These are phyloP conservation scores for Pipistrellus pygmaeus DNA, from an alignment of 2,797 vertebrate species.

Conservation along the genomic window DNA sequence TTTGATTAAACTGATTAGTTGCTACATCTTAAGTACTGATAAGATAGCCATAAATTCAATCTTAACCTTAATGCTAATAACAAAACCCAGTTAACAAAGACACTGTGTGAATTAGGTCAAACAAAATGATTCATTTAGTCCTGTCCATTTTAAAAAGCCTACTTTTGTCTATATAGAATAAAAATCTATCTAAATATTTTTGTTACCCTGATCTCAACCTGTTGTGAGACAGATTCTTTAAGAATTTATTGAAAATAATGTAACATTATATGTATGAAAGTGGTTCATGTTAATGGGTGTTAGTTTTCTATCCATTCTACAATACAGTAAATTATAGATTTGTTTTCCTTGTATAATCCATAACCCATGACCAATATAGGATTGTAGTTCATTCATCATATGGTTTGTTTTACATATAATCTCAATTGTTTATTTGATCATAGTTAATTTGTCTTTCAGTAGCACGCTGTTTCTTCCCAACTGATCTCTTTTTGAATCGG, in stretches of 20 bases:
- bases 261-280: not conserved
- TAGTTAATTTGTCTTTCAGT: not conserved
- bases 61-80: not conserved
- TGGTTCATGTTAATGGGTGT: not conserved
- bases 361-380: not conserved
- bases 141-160: not conserved
- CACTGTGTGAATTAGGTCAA: not conserved
- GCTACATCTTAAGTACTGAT: not conserved
- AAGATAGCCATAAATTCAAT: not conserved
- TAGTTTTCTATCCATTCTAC: not conserved
- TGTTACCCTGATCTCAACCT: not conserved
- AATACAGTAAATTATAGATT: not conserved
- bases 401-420: not conserved
- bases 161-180: not conserved
- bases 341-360: not conserved
- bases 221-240: not conserved
- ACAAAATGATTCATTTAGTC: not conserved
- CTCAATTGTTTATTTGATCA: not conserved
- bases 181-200: not conserved
- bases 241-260: conserved; percentile 33
- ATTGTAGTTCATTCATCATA: not conserved
- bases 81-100: not conserved
- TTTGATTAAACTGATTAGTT: conserved; percentile 33
- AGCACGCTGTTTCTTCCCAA: not conserved
- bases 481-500: not conserved